phyloP scores from a whole-genome alignment of 2,888 invertebrate genomes.

The Cataglyphis rosenhaueri region DNA sequence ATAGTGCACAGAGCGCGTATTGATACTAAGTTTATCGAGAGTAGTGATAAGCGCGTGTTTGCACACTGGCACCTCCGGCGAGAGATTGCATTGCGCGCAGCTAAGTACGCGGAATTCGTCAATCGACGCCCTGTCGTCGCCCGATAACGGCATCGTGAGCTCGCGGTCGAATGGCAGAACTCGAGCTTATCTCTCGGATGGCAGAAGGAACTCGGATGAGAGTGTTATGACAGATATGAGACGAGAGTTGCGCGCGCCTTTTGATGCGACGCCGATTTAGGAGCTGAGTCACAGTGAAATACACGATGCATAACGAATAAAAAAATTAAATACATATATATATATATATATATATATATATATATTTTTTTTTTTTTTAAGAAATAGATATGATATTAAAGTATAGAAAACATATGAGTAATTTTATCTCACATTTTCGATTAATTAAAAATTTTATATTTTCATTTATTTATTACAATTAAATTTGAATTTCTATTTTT shows the following conservation, averaged over 20 bases:
- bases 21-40: constrained; percentile 51
- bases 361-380: background rate
- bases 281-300: constrained; percentile 28
- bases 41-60: constrained; percentile 47
- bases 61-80: constrained; percentile 48
- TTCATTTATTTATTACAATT: background rate
- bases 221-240: constrained; percentile 71
- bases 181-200: constrained; percentile 56
- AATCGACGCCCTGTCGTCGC: constrained; percentile 51
- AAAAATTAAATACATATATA: background rate
- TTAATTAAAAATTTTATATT: background rate
- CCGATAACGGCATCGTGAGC: constrained; percentile 48
- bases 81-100: constrained; percentile 55
- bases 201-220: constrained; percentile 70
- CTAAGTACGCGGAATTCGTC: constrained; percentile 56
- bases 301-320: background rate
- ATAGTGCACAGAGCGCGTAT: constrained; percentile 43
- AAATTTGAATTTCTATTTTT: background rate
- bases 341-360: background rate
- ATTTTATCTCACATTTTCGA: background rate
- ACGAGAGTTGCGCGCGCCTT: constrained; percentile 51
- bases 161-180: constrained; percentile 54
- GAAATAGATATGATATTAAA: background rate
- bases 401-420: background rate
- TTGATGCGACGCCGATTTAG: constrained; percentile 40